A percentile compares a stretch with the other conserved stretches of the same genome.
Conservation (phyloP, 1,140 invertebrate species). For the Drosophila tani region DNA sequence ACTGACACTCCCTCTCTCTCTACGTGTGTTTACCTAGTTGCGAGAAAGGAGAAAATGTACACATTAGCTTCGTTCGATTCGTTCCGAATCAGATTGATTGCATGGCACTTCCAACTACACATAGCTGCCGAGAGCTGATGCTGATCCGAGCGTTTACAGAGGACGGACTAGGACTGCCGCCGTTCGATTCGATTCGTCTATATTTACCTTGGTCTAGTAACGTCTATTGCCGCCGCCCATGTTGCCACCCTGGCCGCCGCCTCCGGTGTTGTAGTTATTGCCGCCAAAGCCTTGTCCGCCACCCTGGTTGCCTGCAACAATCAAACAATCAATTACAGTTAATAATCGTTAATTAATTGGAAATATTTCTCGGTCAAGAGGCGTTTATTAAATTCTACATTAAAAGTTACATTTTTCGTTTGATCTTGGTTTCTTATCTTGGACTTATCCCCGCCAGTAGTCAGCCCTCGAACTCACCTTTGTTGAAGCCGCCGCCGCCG, state of each 20-base stretch:
- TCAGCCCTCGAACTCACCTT: slow-evolving; percentile 45
- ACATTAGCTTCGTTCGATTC: slow-evolving; percentile 66
- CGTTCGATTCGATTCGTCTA: neutral
- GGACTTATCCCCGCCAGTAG: neutral
- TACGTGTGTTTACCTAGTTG: slow-evolving; percentile 78
- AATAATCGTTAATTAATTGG: neutral
- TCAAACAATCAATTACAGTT: slow-evolving; percentile 1
- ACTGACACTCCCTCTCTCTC: slow-evolving; percentile 64
- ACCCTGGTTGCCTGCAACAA: slow-evolving; percentile 73
- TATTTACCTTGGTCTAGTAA: slow-evolving; percentile 80
- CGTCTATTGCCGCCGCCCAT: slow-evolving; percentile 83
- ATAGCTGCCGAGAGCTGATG: no score
- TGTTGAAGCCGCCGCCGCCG: slow-evolving; percentile 62
- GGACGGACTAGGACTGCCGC: neutral
- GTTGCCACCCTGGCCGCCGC: slow-evolving; percentile 75
- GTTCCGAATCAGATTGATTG: slow-evolving; percentile 32
- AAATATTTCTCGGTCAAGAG: no score
- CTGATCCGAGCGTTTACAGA: slow-evolving; percentile 46
- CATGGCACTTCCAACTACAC: slow-evolving; percentile 30
- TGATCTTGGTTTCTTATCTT: neutral
- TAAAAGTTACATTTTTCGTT: no score
- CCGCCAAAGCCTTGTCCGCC: slow-evolving; percentile 68
- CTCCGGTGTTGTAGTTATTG: slow-evolving; percentile 66
- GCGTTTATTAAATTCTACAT: no score
- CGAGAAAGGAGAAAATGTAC: slow-evolving; percentile 77